Evolutionary conservation across 2,113 vertebrate genomes (phyloP), one percentile per base, ranked within the genome.

Genomic region (Chitala chitala): DNA sequence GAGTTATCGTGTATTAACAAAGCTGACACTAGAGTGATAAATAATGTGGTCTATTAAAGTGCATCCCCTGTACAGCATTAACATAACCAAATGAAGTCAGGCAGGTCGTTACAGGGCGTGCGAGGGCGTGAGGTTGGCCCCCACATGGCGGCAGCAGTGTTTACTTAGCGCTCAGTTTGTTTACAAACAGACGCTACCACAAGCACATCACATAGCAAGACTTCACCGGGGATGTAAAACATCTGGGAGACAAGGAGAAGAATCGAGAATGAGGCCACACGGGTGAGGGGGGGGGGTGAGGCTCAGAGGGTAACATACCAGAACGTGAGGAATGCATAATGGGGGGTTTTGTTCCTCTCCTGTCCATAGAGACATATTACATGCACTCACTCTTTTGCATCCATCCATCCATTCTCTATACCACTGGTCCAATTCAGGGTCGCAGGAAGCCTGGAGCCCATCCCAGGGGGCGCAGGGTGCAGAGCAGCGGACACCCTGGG

Each of bases 171-270:
- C 83, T 85, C 72, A 68, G 76, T 80, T 81, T 82, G 87, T 90
- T 90, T 91, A 90, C 87, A 90, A 91, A 91, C 84, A 91, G 78
- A 83, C 71, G 15, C 29, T 73, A 79, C 75, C 74, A 63, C 78
- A 64, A 80, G 73, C 80, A 68, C 81, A 84, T 89, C 84, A 84
- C 82, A 83, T 77, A 75, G 36, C 51, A 69, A 76, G 13, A 58
- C 33, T 50, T 55, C 55, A 48, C 24, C 20, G 38, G 75, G 65
- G 87, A 91, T 79, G 80, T 78, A 81, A 88, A 87, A 86, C 90
- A 91, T 90, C 90, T 91, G 90, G 56, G 38, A 38, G 26, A 36
- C 50, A 9, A 5, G 40, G 12, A 53, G 26, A 36, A 46, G 54
- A 15, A 22, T 65, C 26, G 50, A 22, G 42, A 44, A n/a, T n/a